Percentiles rank a stretch among this genome's conserved stretches.
phyloP scores from a whole-genome alignment of 2,888 invertebrate genomes.

The Dicranocentrus wangi region DNA sequence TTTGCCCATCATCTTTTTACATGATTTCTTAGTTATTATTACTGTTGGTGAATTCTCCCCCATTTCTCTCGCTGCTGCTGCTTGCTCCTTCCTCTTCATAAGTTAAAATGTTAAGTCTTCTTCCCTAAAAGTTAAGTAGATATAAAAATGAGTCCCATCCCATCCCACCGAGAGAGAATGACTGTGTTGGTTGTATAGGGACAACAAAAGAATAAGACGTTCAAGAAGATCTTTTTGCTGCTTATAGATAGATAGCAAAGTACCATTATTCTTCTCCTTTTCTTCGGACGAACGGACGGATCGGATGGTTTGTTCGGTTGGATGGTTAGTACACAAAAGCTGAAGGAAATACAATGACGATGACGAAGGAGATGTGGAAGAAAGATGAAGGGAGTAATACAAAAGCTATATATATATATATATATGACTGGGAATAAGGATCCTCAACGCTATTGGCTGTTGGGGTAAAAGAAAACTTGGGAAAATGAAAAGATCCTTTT shows the following conservation, averaged over 20 bases:
- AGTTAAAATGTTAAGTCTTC: slow-evolving; percentile 48
- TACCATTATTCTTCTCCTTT: slow-evolving; percentile 41
- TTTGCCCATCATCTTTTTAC: slow-evolving; percentile 61
- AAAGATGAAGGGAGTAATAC: slow-evolving; percentile 5
- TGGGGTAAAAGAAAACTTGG: slow-evolving; percentile 41
- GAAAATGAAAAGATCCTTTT: slow-evolving; percentile 42
- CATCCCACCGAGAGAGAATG: not conserved
- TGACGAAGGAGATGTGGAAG: slow-evolving; percentile 41
- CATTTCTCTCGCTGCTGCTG: slow-evolving; percentile 36
- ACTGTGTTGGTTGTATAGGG: too few relatives aligned
- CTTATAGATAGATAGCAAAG: too few relatives aligned
- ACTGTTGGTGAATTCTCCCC: slow-evolving; percentile 54
- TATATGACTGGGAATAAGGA: slow-evolving; percentile 27
- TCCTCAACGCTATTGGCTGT: slow-evolving; percentile 13
- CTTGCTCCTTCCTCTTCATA: slow-evolving; percentile 31
- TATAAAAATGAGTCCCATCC: slow-evolving; percentile 23
- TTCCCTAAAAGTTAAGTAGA: too few relatives aligned
- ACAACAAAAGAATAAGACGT: slow-evolving; percentile 5
- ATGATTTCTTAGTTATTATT: slow-evolving; percentile 54
- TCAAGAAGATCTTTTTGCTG: slow-evolving; percentile 31
- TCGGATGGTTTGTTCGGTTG: slow-evolving; percentile 57
- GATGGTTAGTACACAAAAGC: slow-evolving; percentile 53
- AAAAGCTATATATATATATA: too few relatives aligned
- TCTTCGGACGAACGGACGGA: slow-evolving; percentile 38
- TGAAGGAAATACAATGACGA: slow-evolving; percentile 57